phyloP scores from a whole-genome alignment of 2,888 invertebrate species.

The Lymantria dispar region DNA sequence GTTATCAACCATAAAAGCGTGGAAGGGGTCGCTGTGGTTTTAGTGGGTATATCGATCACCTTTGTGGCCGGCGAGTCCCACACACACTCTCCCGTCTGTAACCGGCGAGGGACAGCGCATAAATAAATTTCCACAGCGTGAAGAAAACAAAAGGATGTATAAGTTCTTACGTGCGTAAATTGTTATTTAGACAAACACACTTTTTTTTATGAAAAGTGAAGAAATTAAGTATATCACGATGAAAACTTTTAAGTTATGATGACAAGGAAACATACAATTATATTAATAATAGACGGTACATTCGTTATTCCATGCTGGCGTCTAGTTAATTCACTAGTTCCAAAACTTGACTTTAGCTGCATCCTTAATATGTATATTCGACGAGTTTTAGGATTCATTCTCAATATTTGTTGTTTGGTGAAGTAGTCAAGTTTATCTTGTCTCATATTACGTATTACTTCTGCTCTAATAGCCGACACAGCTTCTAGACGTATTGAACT shows the following conservation, averaged over 20 bases:
- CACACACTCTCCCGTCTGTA: too few relatives aligned
- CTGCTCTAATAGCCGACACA: conserved; percentile 52
- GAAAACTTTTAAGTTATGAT: conserved; percentile 5
- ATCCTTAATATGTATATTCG: conserved; percentile 64
- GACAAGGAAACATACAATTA: conserved; percentile 10
- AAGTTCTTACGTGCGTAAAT: too few relatives aligned
- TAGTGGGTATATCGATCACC: too few relatives aligned
- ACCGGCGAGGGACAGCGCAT: too few relatives aligned
- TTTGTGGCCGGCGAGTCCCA: too few relatives aligned
- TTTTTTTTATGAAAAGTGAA: not conserved
- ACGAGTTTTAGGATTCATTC: conserved; percentile 60
- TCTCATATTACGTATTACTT: conserved; percentile 56
- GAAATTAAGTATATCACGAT: not conserved
- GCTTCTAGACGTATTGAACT: conserved; percentile 67
- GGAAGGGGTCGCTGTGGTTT: too few relatives aligned
- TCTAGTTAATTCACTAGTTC: conserved; percentile 53
- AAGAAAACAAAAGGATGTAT: too few relatives aligned
- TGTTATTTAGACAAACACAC: too few relatives aligned
- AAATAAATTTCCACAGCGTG: too few relatives aligned
- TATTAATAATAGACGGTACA: conserved; percentile 1
- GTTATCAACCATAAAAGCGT: too few relatives aligned
- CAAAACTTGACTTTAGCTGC: conserved; percentile 58
- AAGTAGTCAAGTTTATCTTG: conserved; percentile 62
- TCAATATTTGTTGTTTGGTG: conserved; percentile 64
- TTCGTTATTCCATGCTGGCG: conserved; percentile 11